Evolutionary conservation across 2,113 vertebrate species (phyloP), one percentile per base, ranked within the genome.

Genomic region (Corythornis madagascariensis): DNA sequence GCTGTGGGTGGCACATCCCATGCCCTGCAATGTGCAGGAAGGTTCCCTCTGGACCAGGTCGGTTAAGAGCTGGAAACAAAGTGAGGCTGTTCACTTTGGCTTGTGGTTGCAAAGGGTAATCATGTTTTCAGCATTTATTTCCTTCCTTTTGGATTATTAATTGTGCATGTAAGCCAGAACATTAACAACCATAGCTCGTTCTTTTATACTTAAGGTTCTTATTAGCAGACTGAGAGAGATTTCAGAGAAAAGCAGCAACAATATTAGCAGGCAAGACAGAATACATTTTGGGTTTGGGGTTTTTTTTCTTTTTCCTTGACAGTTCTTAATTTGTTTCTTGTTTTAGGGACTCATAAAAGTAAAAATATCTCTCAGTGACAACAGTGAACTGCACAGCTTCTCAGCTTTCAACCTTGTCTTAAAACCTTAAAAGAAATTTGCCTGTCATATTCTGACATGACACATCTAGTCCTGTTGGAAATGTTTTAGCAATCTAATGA

Each of bases 321-420:
- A 92, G 95, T 92, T 96, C 89, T 72, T 95, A 89, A 95, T 90
- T 73, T 96, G 91, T 92, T 96, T 93, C 85, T 95, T 95, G 92
- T 95, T 97, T 94, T 92, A 87, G 93, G 84, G 91, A 81, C 85
- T 97, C 95, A 96, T 95, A 97, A 95, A 93, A 96, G 92, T 95
- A 94, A 94, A 97, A 96, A 96, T 91, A 96, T 95, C 94, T 82
- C 94, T 83, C 83, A 83, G 78, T 93, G 94, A 88, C 79, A 94
- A 88, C 78, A 86, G 69, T 70, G 86, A 87, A 88, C 53, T 79
- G 80, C 93, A 94, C 57, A 89, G 90, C 77, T 94, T 86, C 84
- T 94, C 61, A 47, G 89, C 81, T 94, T 89, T 78, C 92, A 95
- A 89, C 83, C 92, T 89, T 92, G 86, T 92, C 71, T 95, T 86